Evolutionary conservation across 2,797 vertebrate genomes (phyloP).

Genomic region (Pangasius djambal): DNA sequence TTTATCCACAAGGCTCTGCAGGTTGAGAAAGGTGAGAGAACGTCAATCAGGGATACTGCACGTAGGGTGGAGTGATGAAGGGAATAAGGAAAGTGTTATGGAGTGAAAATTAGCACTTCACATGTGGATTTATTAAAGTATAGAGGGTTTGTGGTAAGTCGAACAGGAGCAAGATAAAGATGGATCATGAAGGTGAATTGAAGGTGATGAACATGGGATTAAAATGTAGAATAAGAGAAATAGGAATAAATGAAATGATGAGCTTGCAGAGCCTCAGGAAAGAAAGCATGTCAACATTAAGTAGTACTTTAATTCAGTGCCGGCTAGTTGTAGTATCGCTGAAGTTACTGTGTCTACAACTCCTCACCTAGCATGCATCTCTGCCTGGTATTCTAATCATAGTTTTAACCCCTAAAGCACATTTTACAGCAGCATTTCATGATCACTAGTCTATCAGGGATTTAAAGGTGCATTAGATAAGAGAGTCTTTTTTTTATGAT

Average conservation of each 20-base stretch:
- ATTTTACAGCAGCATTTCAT: not conserved
- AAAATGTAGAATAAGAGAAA: not conserved
- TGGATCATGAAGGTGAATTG: slow-evolving; percentile 7
- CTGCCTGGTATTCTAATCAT: slow-evolving; percentile 34
- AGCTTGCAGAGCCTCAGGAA: slow-evolving; percentile 30
- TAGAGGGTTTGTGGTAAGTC: not conserved
- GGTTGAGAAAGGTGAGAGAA: slow-evolving; percentile 44
- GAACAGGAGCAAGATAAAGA: not conserved
- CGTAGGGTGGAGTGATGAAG: slow-evolving; percentile 33
- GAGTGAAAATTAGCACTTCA: not conserved
- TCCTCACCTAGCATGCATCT: slow-evolving; percentile 65
- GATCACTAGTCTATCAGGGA: not conserved
- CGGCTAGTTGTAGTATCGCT: not conserved
- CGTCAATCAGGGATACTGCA: slow-evolving; percentile 62
- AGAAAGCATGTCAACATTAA: too few species aligned
- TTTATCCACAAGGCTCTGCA: slow-evolving; percentile 58
- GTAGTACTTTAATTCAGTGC: not conserved
- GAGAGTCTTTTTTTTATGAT: not conserved
- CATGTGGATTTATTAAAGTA: too few species aligned
- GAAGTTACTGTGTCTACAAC: not conserved
- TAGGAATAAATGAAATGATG: not conserved
- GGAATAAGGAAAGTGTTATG: not conserved
- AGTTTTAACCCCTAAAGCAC: not conserved
- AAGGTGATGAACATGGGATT: not conserved
- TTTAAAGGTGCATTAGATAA: not conserved